phyloP scores from a whole-genome alignment of 1,140 invertebrate species.

The Papilio helenus region DNA sequence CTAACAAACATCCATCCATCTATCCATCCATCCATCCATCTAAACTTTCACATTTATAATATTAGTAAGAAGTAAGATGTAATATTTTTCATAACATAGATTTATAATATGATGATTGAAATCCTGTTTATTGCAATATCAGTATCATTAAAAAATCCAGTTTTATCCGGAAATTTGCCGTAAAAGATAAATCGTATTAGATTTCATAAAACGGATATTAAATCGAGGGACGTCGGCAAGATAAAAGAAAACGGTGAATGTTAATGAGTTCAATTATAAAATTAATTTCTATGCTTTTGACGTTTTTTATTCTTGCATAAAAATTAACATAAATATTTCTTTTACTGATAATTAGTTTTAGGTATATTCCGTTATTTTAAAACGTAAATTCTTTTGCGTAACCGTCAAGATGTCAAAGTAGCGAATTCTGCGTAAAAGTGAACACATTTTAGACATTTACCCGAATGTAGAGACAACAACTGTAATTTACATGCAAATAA shows the following conservation, averaged over 20 bases:
- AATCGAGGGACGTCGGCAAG: background rate
- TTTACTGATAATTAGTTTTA: background rate
- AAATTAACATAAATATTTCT: background rate
- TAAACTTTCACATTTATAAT: too few relatives aligned
- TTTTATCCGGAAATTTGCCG: background rate
- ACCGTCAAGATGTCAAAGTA: too few relatives aligned
- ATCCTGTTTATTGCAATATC: background rate
- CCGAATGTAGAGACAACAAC: too few relatives aligned
- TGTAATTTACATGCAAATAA: too few relatives aligned
- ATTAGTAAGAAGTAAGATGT: background rate
- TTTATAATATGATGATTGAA: background rate
- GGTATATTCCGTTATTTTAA: background rate
- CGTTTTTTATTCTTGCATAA: background rate
- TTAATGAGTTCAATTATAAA: slow-evolving; percentile 19
- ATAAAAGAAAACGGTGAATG: slow-evolving; percentile 7
- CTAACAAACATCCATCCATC: too few relatives aligned
- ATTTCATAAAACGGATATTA: slow-evolving; percentile 18
- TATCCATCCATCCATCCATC: too few relatives aligned
- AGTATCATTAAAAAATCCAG: background rate
- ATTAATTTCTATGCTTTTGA: background rate
- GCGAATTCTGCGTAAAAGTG: too few relatives aligned
- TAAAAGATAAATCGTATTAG: background rate
- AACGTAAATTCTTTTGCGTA: too few relatives aligned
- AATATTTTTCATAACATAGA: background rate
- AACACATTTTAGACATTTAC: too few relatives aligned